Evolutionary conservation across 2,888 invertebrate genomes (phyloP).

Genomic region (Agrenia bidenticulata): DNA sequence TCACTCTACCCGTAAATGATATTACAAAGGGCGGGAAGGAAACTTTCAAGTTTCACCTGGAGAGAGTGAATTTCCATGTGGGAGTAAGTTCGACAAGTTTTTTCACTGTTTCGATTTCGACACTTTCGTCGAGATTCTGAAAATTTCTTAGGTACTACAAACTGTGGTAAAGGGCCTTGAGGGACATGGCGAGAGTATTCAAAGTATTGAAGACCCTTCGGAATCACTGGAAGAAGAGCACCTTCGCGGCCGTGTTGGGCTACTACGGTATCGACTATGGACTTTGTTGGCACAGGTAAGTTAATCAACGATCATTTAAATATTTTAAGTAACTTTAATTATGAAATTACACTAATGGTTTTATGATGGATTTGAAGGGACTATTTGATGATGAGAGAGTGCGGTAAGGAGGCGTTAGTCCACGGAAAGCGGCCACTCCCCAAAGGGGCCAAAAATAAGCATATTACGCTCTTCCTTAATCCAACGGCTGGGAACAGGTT

Average conservation of each 20-base stretch:
- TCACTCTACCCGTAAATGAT: too few relatives aligned
- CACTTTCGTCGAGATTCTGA: too few relatives aligned
- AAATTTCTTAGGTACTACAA: too few relatives aligned
- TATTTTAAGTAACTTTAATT: constrained; percentile 13
- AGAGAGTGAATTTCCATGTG: too few relatives aligned
- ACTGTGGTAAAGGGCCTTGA: too few relatives aligned
- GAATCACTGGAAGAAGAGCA: constrained; percentile 88
- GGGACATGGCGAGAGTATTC: constrained; percentile 61
- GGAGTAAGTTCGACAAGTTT: too few relatives aligned
- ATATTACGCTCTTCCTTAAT: constrained; percentile 84
- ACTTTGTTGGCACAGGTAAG: constrained; percentile 73
- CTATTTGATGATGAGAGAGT: constrained; percentile 72
- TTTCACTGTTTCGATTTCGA: too few relatives aligned
- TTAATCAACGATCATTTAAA: constrained; percentile 13
- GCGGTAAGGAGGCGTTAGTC: constrained; percentile 73
- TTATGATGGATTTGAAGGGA: constrained; percentile 61
- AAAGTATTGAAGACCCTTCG: constrained; percentile 69
- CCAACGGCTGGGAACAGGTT: constrained; percentile 82
- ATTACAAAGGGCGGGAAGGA: too few relatives aligned
- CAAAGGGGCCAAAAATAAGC: constrained; percentile 65
- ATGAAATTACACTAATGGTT: constrained; percentile 7
- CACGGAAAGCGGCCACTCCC: constrained; percentile 69
- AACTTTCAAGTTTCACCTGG: too few relatives aligned
- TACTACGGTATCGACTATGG: constrained; percentile 71
- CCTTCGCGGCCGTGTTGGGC: constrained; percentile 67